Evolutionary conservation across 1,140 invertebrate species (phyloP), one percentile per base, ranked within the genome.

Genomic region (Drosophila gunungcola): DNA sequence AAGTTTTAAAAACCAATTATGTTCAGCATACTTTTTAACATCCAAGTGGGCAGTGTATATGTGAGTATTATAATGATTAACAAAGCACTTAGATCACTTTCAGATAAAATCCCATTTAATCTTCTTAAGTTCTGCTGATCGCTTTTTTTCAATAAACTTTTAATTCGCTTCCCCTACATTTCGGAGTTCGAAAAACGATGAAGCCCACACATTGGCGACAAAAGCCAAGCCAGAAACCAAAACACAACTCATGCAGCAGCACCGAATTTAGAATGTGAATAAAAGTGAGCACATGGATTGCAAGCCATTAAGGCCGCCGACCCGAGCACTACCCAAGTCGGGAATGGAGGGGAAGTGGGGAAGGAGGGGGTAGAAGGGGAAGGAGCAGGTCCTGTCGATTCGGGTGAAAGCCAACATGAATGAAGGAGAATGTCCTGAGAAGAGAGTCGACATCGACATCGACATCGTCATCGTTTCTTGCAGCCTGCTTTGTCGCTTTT

Each of bases 361-460:
- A 12, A 25, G 43, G 43, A 10, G 4, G 43, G 43, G 12, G 16
- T 27, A 48, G 9, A 13, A 9, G 12, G 45, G 10, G 25, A 1
- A 21, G 16, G 16, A 21, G 16, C 16, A 21, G 43, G 12, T 36
- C 7, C n/a, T 29, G 12, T 9, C 25, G 38, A 60, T 12, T 60
- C 57, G 46, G 13, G 49, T 39, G 34, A 27, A 34, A 74, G 42
- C 63, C 67, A 73, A 76, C 84, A 89, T 89, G 84, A 89, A 89
- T 89, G 85, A 83, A 89, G 84, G 80, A 89, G 84, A 89, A 89
- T 34, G 64, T 85, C 69, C 74, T 79, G 70, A 76, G 21, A 55
- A 55, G 45, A 84, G 63, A 68, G 57, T 34, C 29, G 29, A 32
- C 16, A 21, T 21, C 29, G 29, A 32, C 16, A 21, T 21, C 16